Conservation (phyloP, 2,113 vertebrate genomes). For the Strix aluco region DNA sequence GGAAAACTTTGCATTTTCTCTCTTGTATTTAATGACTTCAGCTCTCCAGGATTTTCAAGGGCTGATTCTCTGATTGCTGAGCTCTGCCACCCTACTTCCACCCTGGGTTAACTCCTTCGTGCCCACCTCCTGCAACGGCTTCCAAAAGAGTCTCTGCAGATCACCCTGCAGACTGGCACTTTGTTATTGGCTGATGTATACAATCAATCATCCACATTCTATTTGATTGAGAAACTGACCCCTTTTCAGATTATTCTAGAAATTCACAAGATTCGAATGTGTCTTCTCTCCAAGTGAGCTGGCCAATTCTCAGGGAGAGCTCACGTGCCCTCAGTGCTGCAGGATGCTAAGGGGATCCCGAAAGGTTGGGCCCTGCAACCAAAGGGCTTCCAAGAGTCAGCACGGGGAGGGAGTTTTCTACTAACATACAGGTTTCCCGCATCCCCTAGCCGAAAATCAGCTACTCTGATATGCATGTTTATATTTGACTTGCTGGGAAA, state of each 20-base stretch:
- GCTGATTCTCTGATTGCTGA: not conserved
- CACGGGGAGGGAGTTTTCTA: not conserved
- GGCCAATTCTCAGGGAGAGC: not conserved
- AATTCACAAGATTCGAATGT: not conserved
- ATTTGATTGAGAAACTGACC: not conserved
- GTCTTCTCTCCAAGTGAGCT: not conserved
- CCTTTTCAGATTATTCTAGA: not conserved
- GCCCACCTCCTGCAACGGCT: not conserved
- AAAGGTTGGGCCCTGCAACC: not conserved
- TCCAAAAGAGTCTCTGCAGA: not conserved
- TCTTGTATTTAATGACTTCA: not conserved
- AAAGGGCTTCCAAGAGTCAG: not conserved
- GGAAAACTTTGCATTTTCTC: not conserved
- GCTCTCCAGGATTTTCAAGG: not conserved
- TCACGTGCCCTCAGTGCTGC: not conserved
- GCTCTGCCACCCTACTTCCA: not conserved
- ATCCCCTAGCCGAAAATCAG: not conserved
- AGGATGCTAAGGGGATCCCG: not conserved
- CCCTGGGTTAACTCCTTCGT: fast-evolving
- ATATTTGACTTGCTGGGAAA: not conserved
- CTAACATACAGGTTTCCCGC: not conserved
- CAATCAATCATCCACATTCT: not conserved
- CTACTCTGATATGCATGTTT: not conserved
- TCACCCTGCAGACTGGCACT: not conserved
- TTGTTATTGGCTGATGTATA: not conserved